phyloP scores from a whole-genome alignment of 2,113 vertebrate genomes.

The Malurus elegans region DNA sequence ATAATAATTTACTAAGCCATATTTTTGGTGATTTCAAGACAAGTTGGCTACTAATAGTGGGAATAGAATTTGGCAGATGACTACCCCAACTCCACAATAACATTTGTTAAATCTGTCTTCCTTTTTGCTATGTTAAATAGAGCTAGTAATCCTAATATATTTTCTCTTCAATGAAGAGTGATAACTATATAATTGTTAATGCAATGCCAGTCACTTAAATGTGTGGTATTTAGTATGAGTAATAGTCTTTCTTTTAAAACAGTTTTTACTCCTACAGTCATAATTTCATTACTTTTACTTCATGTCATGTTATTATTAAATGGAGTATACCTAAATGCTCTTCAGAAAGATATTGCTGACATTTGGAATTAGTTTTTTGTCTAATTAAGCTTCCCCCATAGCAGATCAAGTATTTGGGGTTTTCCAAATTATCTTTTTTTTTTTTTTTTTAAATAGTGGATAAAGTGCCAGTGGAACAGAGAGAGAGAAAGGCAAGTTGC shows the following conservation, averaged over 20 bases:
- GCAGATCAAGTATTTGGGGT: slow-evolving; percentile 4
- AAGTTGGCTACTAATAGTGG: not conserved
- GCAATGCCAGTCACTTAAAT: slow-evolving; percentile 45
- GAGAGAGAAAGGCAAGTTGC: not conserved
- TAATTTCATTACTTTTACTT: slow-evolving; percentile 57
- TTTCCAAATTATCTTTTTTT: not conserved
- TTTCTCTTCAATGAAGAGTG: slow-evolving; percentile 28
- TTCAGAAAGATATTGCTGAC: slow-evolving; percentile 54
- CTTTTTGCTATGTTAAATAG: not conserved
- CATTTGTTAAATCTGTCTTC: not conserved
- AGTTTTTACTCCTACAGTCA: slow-evolving; percentile 42
- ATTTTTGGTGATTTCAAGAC: not conserved
- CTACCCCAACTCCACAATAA: not conserved
- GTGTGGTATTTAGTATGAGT: slow-evolving; percentile 23
- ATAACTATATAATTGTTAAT: slow-evolving; percentile 64
- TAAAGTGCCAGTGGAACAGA: not conserved
- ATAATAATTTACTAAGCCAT: not conserved
- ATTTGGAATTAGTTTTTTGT: slow-evolving; percentile 59
- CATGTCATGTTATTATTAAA: slow-evolving; percentile 53
- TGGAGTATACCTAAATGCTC: slow-evolving; percentile 49
- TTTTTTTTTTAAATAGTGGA: not conserved
- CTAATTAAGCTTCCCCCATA: slow-evolving; percentile 59
- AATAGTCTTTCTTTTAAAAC: slow-evolving; percentile 45
- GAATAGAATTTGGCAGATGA: not conserved
- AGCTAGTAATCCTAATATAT: slow-evolving; percentile 42